Percentiles rank a stretch among this genome's conserved stretches.
phyloP scores from a whole-genome alignment of 2,888 invertebrate genomes.

The Pasiphila rectangulata region DNA sequence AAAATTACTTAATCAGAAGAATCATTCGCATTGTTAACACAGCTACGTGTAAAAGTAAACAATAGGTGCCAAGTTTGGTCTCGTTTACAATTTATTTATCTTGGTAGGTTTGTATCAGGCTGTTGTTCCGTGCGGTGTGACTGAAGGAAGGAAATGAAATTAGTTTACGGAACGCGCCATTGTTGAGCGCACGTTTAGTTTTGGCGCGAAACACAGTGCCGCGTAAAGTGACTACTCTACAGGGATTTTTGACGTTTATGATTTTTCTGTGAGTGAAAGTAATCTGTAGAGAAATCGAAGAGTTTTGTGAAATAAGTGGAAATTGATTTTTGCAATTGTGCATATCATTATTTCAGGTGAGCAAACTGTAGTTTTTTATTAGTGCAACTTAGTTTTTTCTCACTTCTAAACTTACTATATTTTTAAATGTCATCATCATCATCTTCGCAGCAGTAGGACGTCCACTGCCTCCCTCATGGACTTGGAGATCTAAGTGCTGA shows the following conservation, averaged over 20 bases:
- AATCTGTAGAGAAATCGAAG: too few species aligned
- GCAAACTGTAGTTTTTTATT: too few species aligned
- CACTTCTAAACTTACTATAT: background rate
- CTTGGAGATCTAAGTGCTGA: too few species aligned
- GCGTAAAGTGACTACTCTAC: conserved; percentile 30
- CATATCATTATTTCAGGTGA: too few species aligned
- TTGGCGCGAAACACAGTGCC: conserved; percentile 31
- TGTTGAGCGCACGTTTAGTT: conserved; percentile 40
- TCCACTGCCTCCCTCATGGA: too few species aligned
- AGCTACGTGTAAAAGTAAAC: conserved; percentile 44
- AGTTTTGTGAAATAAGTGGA: too few species aligned
- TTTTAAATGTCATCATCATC: too few species aligned
- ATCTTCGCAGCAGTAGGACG: too few species aligned
- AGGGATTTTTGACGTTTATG: too few species aligned
- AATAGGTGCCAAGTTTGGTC: conserved; percentile 39
- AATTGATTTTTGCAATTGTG: too few species aligned
- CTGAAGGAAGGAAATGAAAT: conserved; percentile 36
- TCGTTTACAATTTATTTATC: conserved; percentile 43
- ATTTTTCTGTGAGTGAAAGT: background rate
- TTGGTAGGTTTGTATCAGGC: conserved; percentile 35
- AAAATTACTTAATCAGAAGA: conserved; percentile 10
- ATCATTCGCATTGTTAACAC: conserved; percentile 48
- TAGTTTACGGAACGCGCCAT: conserved; percentile 49
- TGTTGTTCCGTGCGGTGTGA: conserved; percentile 17
- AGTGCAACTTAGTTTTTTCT: too few species aligned